Evolutionary conservation across 2,113 vertebrate genomes (phyloP).

Genomic region (Microcebus griseorufus): DNA sequence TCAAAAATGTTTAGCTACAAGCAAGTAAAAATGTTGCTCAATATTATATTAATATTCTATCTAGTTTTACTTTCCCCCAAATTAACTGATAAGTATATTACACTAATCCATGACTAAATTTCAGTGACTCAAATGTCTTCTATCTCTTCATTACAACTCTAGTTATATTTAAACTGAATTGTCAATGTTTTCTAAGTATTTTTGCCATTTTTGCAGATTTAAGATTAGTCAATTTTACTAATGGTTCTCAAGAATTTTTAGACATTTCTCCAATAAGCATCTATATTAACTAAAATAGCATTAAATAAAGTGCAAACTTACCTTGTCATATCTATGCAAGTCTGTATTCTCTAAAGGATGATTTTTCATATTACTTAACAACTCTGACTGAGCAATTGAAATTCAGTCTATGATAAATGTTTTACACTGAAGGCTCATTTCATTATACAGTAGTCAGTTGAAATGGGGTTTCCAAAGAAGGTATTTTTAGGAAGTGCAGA

Average conservation of each 20-base stretch:
- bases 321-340: slow-evolving; percentile 66
- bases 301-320: slow-evolving; percentile 71
- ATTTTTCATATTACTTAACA: slow-evolving; percentile 69
- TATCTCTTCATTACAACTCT: neutral
- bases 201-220: slow-evolving; percentile 55
- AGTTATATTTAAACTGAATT: slow-evolving; percentile 60
- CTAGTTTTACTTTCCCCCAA: slow-evolving; percentile 18
- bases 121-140: slow-evolving; percentile 48
- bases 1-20: slow-evolving; percentile 30
- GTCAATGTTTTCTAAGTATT: slow-evolving; percentile 62
- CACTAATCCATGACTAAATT: slow-evolving; percentile 56
- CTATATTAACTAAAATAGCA: slow-evolving; percentile 68
- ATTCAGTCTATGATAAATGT: slow-evolving; percentile 71
- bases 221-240: slow-evolving; percentile 72
- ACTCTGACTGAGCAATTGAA: slow-evolving; percentile 66
- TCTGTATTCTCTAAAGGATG: slow-evolving; percentile 71
- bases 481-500: slow-evolving; percentile 60
- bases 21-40: slow-evolving; percentile 29
- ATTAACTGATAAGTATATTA: slow-evolving; percentile 53
- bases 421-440: slow-evolving; percentile 71
- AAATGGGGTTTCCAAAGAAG: slow-evolving; percentile 67
- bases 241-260: slow-evolving; percentile 51
- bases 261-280: slow-evolving; percentile 67
- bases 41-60: slow-evolving; percentile 50
- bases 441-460: slow-evolving; percentile 66